Conservation (phyloP, 2,797 vertebrate genomes). For the Cyclopterus lumpus region DNA sequence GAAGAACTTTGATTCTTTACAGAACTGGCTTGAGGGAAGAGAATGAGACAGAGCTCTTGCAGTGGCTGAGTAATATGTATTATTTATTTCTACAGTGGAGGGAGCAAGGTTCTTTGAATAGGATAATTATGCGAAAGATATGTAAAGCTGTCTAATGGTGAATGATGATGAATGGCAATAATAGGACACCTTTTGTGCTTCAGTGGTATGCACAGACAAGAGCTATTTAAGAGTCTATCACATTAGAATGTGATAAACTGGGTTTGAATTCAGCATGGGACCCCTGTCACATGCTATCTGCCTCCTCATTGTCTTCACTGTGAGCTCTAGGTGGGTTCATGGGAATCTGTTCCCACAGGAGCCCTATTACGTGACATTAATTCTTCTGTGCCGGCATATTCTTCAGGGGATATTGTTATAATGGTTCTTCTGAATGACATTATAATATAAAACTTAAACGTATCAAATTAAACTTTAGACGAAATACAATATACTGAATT, state of each 20-base stretch:
- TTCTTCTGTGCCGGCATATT: background rate
- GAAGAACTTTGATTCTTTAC: constrained; percentile 1
- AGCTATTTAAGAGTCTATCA: background rate
- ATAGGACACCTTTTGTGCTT: background rate
- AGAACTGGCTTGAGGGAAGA: background rate
- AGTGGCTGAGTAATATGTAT: constrained; percentile 7
- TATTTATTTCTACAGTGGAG: constrained; percentile 13
- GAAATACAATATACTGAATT: background rate
- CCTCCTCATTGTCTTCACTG: constrained; percentile 12
- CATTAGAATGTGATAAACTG: background rate
- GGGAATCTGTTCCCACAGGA: background rate
- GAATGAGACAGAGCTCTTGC: background rate
- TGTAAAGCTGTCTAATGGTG: constrained; percentile 11
- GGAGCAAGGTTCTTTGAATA: constrained; percentile 17
- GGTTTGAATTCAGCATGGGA: constrained; percentile 5
- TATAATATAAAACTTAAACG: background rate
- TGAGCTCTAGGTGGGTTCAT: constrained; percentile 11
- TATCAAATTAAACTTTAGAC: background rate
- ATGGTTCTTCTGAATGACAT: background rate
- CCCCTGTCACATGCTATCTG: constrained; percentile 8
- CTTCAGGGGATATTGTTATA: background rate
- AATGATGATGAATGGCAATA: constrained; percentile 12
- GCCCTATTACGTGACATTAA: background rate
- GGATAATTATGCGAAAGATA: constrained; percentile 36
- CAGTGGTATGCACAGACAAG: constrained; percentile 2